Evolutionary conservation across 2,113 vertebrate species (phyloP).

Genomic region (Microcebus ravelobensis): DNA sequence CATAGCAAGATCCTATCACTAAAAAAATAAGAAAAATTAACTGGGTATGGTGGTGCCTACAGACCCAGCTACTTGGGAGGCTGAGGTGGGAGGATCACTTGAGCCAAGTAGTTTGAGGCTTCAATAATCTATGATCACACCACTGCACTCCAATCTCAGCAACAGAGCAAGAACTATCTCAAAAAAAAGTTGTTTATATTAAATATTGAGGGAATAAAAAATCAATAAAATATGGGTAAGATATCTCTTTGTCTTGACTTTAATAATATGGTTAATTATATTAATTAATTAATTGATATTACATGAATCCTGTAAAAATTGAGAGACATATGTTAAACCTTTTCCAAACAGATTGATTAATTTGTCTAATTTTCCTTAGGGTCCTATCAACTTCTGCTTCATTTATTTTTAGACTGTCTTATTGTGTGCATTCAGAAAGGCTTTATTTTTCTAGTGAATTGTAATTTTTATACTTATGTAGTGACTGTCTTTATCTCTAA

Average conservation of each 20-base stretch:
- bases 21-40: too few species aligned
- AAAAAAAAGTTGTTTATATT: background rate
- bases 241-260: background rate
- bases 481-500: background rate
- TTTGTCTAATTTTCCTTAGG: background rate
- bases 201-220: background rate
- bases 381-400: background rate
- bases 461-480: background rate
- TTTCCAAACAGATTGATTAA: background rate
- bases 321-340: background rate
- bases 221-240: background rate
- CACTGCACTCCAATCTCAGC: too few species aligned
- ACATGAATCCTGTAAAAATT: background rate
- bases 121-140: too few species aligned
- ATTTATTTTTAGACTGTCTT: constrained; percentile 13
- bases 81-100: too few species aligned
- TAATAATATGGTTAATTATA: background rate
- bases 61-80: too few species aligned
- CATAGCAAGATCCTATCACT: too few species aligned
- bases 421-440: background rate
- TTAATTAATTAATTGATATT: background rate
- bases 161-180: too few species aligned
- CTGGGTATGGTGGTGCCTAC: too few species aligned
- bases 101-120: too few species aligned
- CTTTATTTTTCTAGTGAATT: background rate